These are phyloP conservation scores for Corynorhinus townsendii DNA, from an alignment of 2,113 vertebrate genomes.

Conservation along the genomic window DNA sequence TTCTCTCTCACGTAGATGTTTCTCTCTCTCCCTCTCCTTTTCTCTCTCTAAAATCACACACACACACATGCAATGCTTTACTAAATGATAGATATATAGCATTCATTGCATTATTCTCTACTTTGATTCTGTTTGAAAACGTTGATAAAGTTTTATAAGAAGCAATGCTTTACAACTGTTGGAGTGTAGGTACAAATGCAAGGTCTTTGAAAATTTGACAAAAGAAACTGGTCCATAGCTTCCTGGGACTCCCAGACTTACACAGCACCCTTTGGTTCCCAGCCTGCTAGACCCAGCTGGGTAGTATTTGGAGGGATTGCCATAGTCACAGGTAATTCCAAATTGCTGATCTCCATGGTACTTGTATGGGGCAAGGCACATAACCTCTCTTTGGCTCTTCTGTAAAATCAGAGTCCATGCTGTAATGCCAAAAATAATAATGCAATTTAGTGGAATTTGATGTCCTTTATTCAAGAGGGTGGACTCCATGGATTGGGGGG, in stretches of 20 bases:
- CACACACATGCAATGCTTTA: neutral
- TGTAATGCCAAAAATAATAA: neutral
- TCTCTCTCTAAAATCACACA: neutral
- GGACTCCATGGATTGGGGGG: neutral
- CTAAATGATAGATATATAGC: neutral
- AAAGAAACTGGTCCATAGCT: neutral
- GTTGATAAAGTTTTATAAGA: neutral
- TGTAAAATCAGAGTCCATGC: neutral
- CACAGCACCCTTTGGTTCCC: rapidly evolving
- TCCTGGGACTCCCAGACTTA: neutral
- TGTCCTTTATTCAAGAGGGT: neutral
- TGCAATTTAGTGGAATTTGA: neutral
- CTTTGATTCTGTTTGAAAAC: neutral
- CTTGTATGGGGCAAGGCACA: neutral
- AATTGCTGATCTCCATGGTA: neutral
- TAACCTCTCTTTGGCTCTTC: neutral
- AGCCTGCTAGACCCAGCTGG: neutral
- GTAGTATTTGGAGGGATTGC: neutral
- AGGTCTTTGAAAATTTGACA: neutral
- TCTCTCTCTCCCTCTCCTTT: neutral
- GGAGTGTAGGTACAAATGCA: neutral
- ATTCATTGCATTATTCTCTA: neutral
- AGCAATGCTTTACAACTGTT: neutral
- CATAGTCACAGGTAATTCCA: neutral
- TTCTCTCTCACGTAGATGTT: neutral